Percentiles rank a stretch among this genome's conserved stretches.
These are phyloP conservation scores for Smutsia gigantea DNA, from an alignment of 2,797 vertebrate species.

Conservation along the genomic window DNA sequence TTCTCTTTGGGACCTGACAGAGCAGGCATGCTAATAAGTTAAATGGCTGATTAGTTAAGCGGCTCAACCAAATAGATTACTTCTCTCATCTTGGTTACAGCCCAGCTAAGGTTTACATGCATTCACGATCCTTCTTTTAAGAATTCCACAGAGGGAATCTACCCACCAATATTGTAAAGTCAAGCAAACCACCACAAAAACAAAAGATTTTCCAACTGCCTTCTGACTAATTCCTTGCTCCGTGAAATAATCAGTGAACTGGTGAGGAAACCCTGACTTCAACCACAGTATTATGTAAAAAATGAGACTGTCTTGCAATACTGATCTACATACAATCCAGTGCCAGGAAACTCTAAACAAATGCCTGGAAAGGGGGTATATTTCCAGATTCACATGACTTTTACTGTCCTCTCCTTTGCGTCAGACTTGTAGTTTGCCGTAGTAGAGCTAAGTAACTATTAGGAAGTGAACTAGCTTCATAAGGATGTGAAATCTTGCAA, in stretches of 20 bases:
- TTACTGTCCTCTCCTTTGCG: conserved; percentile 10
- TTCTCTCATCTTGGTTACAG: background rate
- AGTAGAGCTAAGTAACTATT: background rate
- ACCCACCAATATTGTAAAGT: background rate
- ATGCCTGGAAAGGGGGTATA: conserved; percentile 47
- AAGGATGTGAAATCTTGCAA: background rate
- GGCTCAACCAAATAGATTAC: background rate
- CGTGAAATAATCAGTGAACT: conserved; percentile 12
- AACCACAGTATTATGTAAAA: conserved; percentile 28
- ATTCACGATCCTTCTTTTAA: background rate
- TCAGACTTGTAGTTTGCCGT: conserved; percentile 11
- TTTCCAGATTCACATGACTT: conserved; percentile 60
- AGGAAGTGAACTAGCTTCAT: background rate
- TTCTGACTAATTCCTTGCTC: conserved; percentile 46
- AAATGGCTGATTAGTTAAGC: background rate
- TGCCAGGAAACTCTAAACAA: conserved; percentile 68
- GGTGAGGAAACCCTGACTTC: conserved; percentile 36
- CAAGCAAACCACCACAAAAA: background rate
- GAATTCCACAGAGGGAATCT: background rate
- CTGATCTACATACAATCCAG: conserved; percentile 29
- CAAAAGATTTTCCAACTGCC: conserved; percentile 3
- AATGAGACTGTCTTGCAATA: conserved; percentile 61
- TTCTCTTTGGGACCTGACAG: background rate
- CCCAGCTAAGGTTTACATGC: background rate
- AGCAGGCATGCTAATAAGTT: background rate